Evolutionary conservation across 2,113 vertebrate species (phyloP).

Genomic region (Brachionichthys hirsutus): DNA sequence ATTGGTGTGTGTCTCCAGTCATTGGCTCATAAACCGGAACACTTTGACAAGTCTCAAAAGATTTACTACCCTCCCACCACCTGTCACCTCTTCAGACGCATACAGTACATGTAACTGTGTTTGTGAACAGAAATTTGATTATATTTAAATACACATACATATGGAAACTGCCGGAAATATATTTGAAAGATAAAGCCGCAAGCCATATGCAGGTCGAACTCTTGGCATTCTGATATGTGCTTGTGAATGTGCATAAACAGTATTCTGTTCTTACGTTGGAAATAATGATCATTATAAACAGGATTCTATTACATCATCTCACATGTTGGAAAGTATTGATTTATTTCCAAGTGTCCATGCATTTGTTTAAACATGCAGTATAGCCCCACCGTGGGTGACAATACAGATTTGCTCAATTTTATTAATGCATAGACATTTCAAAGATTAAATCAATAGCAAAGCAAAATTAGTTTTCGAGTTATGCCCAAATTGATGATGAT

Average conservation of each 20-base stretch:
- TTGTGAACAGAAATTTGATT: conserved; percentile 28
- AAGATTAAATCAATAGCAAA: conserved; percentile 50
- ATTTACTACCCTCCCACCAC: conserved; percentile 61
- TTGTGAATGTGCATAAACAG: background rate
- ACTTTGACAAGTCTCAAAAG: conserved; percentile 68
- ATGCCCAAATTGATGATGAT: conserved; percentile 37
- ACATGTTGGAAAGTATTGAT: conserved; percentile 32
- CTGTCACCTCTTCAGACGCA: conserved; percentile 57
- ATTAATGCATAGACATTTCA: conserved; percentile 43
- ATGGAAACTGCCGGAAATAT: conserved; percentile 8
- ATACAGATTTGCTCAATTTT: conserved; percentile 35
- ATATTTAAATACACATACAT: conserved; percentile 17
- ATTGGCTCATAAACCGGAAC: conserved; percentile 71
- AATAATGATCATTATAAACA: too few relatives aligned
- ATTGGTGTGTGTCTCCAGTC: conserved; percentile 71
- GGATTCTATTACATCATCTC: conserved; percentile 18
- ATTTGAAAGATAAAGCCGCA: background rate
- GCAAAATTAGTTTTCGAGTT: conserved; percentile 50
- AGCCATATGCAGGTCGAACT: conserved; percentile 8
- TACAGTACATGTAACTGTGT: conserved; percentile 12
- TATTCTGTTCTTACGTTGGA: too few relatives aligned
- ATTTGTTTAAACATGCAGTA: conserved; percentile 28
- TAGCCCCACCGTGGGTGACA: conserved; percentile 7
- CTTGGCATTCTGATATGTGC: conserved; percentile 17
- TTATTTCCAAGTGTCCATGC: conserved; percentile 16